A percentile compares a stretch with the other conserved stretches of the same genome.
phyloP scores from a whole-genome alignment of 2,888 invertebrate genomes.

The Drosophila siamana region DNA sequence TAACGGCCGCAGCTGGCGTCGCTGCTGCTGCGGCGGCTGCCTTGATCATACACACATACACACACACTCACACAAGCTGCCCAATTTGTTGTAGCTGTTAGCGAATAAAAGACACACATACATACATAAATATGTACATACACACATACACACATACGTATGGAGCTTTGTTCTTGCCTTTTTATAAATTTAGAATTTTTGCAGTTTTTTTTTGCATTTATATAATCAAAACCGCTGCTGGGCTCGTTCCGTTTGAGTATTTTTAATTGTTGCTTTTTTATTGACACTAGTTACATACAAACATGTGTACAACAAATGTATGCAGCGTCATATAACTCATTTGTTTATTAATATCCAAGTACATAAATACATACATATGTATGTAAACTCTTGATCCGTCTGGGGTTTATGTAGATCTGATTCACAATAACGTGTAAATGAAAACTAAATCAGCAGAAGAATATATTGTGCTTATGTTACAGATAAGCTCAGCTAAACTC shows the following conservation, averaged over 20 bases:
- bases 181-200: constrained; percentile 81
- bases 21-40: constrained; percentile 55
- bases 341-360: constrained; percentile 5
- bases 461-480: background rate
- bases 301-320: background rate
- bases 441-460: background rate
- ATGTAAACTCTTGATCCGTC: background rate
- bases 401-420: background rate
- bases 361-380: background rate
- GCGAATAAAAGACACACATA: constrained; percentile 64
- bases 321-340: constrained; percentile 4
- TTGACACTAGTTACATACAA: constrained; percentile 27
- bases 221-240: constrained; percentile 67
- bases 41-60: constrained; percentile 63
- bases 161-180: constrained; percentile 72
- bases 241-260: constrained; percentile 64
- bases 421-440: background rate
- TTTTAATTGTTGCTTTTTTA: constrained; percentile 57
- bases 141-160: constrained; percentile 40
- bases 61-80: constrained; percentile 50
- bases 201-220: constrained; percentile 71
- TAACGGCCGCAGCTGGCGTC: constrained; percentile 66
- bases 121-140: constrained; percentile 12
- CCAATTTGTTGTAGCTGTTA: constrained; percentile 79
- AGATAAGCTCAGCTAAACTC: constrained; percentile 10